A percentile compares a stretch with the other conserved stretches of the same genome.
Evolutionary conservation across 1,140 invertebrate genomes (phyloP).

Genomic region (Adelges cooleyi): DNA sequence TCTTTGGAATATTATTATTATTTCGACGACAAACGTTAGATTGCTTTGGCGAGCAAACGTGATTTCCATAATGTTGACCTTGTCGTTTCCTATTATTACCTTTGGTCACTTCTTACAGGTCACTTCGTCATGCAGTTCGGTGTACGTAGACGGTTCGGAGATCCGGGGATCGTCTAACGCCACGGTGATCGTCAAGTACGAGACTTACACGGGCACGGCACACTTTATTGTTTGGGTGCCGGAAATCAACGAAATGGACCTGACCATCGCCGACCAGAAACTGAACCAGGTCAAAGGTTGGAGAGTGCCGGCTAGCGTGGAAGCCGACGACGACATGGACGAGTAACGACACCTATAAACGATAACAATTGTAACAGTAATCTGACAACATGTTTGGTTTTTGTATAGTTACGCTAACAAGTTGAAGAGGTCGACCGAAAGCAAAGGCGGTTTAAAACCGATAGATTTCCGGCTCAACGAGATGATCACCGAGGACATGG

Average conservation of each 20-base stretch:
- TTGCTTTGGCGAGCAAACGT: too few relatives aligned
- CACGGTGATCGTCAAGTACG: constrained; percentile 86
- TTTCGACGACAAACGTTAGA: too few relatives aligned
- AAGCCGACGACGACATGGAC: constrained; percentile 16
- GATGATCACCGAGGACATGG: constrained; percentile 33
- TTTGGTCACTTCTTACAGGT: constrained; percentile 48
- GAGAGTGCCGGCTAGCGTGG: constrained; percentile 50
- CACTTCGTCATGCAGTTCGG: constrained; percentile 87
- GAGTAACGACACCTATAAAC: not conserved
- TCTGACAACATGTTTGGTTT: not conserved
- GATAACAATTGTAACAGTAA: too few relatives aligned
- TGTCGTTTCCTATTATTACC: not conserved
- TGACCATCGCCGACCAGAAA: constrained; percentile 74
- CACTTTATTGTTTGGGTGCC: constrained; percentile 95
- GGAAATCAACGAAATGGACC: constrained; percentile 72
- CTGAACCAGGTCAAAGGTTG: constrained; percentile 82
- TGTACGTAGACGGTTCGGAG: constrained; percentile 94
- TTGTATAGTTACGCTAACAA: constrained; percentile 5
- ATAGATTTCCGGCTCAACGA: constrained; percentile 26
- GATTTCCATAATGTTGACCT: not conserved
- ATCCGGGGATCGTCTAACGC: constrained; percentile 88
- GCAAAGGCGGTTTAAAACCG: constrained; percentile 2
- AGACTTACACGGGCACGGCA: constrained; percentile 74
- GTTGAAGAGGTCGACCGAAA: constrained; percentile 11
- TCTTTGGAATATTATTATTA: not conserved